phyloP scores from a whole-genome alignment of 2,888 invertebrate species.

The Cheilosia urbana region DNA sequence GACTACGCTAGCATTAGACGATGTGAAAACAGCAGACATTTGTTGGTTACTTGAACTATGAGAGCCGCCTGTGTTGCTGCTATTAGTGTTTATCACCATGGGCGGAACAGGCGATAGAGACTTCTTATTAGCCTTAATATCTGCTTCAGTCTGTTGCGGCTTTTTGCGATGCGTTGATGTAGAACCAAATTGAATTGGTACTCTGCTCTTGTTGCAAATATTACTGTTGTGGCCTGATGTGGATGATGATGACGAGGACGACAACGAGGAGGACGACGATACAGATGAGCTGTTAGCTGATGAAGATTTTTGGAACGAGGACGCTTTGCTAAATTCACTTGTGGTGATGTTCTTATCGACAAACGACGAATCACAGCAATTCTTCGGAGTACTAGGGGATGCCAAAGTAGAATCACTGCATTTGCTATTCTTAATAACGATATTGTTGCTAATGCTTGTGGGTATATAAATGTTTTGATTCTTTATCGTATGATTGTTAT shows the following conservation, averaged over 20 bases:
- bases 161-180: slow-evolving; percentile 58
- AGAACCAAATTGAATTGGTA: slow-evolving; percentile 51
- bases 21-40: slow-evolving; percentile 58
- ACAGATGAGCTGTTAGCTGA: slow-evolving; percentile 54
- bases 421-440: slow-evolving; percentile 57
- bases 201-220: slow-evolving; percentile 50
- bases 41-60: slow-evolving; percentile 40
- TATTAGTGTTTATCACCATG: slow-evolving; percentile 44
- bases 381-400: slow-evolving; percentile 57
- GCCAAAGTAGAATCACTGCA: slow-evolving; percentile 53
- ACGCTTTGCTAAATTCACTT: slow-evolving; percentile 59
- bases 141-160: slow-evolving; percentile 43
- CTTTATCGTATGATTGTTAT: slow-evolving; percentile 48
- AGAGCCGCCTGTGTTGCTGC: background rate
- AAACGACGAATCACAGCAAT: slow-evolving; percentile 58
- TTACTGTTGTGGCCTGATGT: slow-evolving; percentile 29
- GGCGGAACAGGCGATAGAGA: slow-evolving; percentile 41
- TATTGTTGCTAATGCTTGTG: slow-evolving; percentile 44
- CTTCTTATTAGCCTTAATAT: slow-evolving; percentile 52
- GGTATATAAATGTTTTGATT: slow-evolving; percentile 62
- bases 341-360: slow-evolving; percentile 49
- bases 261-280: slow-evolving; percentile 66
- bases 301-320: slow-evolving; percentile 53
- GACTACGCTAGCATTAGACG: slow-evolving; percentile 42
- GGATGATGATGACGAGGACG: slow-evolving; percentile 51